These are phyloP conservation scores for Brachionichthys hirsutus DNA, from an alignment of 2,113 vertebrate species.

Conservation along the genomic window DNA sequence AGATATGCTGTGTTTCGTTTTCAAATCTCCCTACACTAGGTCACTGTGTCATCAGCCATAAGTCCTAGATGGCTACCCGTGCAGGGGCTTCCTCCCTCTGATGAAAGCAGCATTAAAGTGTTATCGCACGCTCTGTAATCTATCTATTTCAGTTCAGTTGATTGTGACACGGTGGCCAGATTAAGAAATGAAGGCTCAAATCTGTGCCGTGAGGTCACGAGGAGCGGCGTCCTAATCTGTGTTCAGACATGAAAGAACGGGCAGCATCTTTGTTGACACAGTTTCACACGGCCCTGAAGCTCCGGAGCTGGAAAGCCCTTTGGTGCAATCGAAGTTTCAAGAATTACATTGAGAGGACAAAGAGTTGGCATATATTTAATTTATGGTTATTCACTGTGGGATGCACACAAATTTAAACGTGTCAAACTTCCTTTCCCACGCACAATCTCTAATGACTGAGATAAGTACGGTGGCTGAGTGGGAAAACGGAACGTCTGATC, in stretches of 20 bases:
- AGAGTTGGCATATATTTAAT: too few species aligned
- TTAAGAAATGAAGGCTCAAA: slow-evolving; percentile 51
- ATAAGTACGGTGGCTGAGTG: too few species aligned
- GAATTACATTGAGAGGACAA: not conserved
- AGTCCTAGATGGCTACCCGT: slow-evolving; percentile 13
- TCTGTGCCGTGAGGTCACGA: slow-evolving; percentile 43
- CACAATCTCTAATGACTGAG: too few species aligned
- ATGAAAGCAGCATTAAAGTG: slow-evolving; percentile 26
- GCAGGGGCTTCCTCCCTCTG: slow-evolving; percentile 1
- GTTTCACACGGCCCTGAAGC: slow-evolving; percentile 41
- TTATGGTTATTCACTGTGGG: too few species aligned
- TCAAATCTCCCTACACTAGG: slow-evolving; percentile 26
- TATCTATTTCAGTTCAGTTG: slow-evolving; percentile 41
- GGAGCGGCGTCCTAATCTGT: slow-evolving; percentile 59
- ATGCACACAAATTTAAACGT: too few species aligned
- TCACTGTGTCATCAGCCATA: slow-evolving; percentile 35
- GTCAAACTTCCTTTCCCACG: too few species aligned
- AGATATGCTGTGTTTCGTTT: slow-evolving; percentile 18
- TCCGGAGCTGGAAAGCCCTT: not conserved
- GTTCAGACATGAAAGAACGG: slow-evolving; percentile 60
- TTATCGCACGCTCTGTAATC: slow-evolving; percentile 24
- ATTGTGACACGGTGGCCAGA: slow-evolving; percentile 40
- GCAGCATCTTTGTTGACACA: slow-evolving; percentile 35
- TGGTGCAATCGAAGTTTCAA: not conserved
- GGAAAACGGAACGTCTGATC: too few species aligned